Evolutionary conservation across 2,797 vertebrate species (phyloP), one percentile per base, ranked within the genome.

Genomic region (Vireo griseus): DNA sequence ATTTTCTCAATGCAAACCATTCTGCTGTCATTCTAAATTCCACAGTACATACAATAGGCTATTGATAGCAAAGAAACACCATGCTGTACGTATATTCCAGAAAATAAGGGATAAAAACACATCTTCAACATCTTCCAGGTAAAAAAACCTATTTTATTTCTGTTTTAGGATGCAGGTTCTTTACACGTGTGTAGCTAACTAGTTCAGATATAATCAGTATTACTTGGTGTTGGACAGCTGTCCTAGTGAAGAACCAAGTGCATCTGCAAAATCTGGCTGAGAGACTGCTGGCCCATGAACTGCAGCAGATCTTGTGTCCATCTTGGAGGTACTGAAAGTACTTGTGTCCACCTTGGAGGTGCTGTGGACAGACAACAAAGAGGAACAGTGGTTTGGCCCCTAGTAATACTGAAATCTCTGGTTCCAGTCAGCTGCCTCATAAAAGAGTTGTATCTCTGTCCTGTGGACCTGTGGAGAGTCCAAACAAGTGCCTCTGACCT

Each of bases 21-120:
- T 66, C 57, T 66, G 29, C 51, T 94, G 81, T 93, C 81, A 67
- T 52, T 91, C 72, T 88, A 54, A 92, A 91, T 95, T 92, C 75
- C 58, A 71, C 22, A n/a, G 11, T 82, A 31, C 44, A 52, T 91
- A 72, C 58, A 91, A 42, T 59, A 24, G 33, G 21, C 26, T 50
- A 62, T 69, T 78, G 82, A 86, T 84, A 92, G 37, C 44, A 86
- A 40, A 9, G 69, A 88, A 90, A 55, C 33, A 73, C 40, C 22
- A 22, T 19, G 39, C 51, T 80, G 50, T 78, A 35, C 14, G 8
- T 25, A 2, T 75, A 55, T 55, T 39, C 33, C 26, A 62, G 39
- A 78, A 92, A 88, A 77, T 4, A 67, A 59, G 35, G n/a, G 0
- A 2, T 3, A 55, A 57, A 47, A 24, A 0, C 29, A 81, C 4